Evolutionary conservation across 2,113 vertebrate genomes (phyloP).

Genomic region (Ctenodactylus gundi): DNA sequence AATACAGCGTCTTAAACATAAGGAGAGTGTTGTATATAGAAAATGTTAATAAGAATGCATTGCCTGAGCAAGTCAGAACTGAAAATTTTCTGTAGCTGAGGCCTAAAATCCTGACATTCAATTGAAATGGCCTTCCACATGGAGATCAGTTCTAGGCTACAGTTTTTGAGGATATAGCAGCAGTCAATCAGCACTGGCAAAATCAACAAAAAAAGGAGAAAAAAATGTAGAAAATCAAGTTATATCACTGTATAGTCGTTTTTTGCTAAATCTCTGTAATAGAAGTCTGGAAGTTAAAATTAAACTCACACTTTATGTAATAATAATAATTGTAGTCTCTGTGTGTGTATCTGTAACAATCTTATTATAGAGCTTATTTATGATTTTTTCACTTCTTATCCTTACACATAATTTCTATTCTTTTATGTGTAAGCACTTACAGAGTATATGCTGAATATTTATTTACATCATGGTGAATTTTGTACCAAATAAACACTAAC

Average conservation of each 20-base stretch:
- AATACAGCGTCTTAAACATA: not conserved
- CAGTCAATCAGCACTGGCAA: not conserved
- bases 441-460: not conserved
- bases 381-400: not conserved
- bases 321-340: not conserved
- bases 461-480: not conserved
- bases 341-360: not conserved
- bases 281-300: not conserved
- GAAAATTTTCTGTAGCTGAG: not conserved
- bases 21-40: accelerated
- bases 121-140: not conserved
- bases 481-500: not conserved
- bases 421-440: not conserved
- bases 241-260: not conserved
- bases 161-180: not conserved
- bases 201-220: not conserved
- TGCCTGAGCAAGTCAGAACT: not conserved
- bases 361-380: not conserved
- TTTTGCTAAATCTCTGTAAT: not conserved
- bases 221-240: too few species aligned
- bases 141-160: not conserved
- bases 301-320: not conserved
- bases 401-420: not conserved
- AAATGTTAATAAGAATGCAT: not conserved
- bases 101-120: not conserved